A percentile compares a stretch with the other conserved stretches of the same genome.
phyloP scores from a whole-genome alignment of 1,140 invertebrate species.

The Drosophila bocki region DNA sequence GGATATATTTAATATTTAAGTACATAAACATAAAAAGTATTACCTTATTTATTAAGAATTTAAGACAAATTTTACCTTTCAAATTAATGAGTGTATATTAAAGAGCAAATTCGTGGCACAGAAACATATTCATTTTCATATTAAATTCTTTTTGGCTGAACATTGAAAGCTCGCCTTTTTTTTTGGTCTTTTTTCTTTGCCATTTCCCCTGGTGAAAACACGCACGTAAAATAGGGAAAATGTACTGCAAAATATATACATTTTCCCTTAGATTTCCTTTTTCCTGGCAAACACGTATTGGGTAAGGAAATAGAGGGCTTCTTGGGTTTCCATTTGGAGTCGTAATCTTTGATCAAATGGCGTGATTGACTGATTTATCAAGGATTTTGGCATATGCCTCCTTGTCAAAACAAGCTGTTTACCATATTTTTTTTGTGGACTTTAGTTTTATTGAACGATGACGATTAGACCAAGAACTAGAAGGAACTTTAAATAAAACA shows the following conservation, averaged over 20 bases:
- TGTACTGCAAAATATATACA: slow-evolving; percentile 18
- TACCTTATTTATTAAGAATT: too few relatives aligned
- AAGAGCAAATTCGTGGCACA: background rate
- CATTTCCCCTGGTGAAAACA: slow-evolving; percentile 12
- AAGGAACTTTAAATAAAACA: background rate
- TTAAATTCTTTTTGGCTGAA: slow-evolving; percentile 1
- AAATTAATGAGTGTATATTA: background rate
- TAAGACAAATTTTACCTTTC: background rate
- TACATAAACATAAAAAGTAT: too few relatives aligned
- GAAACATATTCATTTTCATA: background rate
- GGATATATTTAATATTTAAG: too few relatives aligned
- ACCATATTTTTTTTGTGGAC: slow-evolving; percentile 1
- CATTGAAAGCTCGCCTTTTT: background rate
- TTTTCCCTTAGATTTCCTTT: slow-evolving; percentile 1
- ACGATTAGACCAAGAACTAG: background rate
- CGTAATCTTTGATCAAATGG: slow-evolving; percentile 31
- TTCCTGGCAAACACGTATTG: slow-evolving; percentile 6
- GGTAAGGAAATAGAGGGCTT: background rate
- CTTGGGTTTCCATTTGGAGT: slow-evolving; percentile 10
- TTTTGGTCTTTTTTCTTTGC: background rate
- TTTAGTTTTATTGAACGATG: background rate
- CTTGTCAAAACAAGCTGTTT: slow-evolving; percentile 30
- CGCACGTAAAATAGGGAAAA: slow-evolving; percentile 20
- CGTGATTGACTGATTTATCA: slow-evolving; percentile 53
- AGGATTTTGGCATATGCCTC: slow-evolving; percentile 24